Percentiles rank a stretch among this genome's conserved stretches.
Conservation (phyloP, 2,113 vertebrate species). For the Mesembrinibis cayennensis region DNA sequence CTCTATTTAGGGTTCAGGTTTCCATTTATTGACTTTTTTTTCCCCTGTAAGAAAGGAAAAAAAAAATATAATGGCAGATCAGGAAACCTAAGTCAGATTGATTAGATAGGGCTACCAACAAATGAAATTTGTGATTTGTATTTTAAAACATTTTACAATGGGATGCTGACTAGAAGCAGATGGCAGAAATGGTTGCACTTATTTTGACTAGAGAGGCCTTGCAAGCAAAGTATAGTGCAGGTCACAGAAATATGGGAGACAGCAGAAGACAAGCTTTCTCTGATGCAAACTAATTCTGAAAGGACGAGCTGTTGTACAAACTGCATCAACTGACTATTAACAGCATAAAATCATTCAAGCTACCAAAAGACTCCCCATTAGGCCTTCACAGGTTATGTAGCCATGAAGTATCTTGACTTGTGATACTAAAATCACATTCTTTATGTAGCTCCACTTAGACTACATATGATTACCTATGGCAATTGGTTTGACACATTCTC, state of each 20-base stretch:
- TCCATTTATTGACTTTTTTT: neutral
- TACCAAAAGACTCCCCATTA: neutral
- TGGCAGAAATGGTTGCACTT: neutral
- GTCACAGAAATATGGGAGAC: neutral
- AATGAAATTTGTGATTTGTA: neutral
- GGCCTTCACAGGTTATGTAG: neutral
- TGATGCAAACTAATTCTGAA: neutral
- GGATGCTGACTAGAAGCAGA: neutral
- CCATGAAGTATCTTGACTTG: neutral
- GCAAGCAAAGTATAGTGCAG: neutral
- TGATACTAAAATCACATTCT: neutral
- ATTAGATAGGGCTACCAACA: neutral
- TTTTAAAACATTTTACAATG: neutral
- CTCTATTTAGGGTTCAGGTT: neutral
- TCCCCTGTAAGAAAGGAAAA: neutral
- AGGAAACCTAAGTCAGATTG: neutral
- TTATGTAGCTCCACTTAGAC: neutral
- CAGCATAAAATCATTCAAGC: neutral
- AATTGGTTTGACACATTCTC: neutral
- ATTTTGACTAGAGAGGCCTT: neutral
- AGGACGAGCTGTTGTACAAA: neutral
- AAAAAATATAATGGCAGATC: neutral
- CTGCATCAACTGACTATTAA: neutral
- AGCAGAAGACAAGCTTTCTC: neutral
- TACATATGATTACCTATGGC: neutral